Conservation (phyloP, 1,140 invertebrate genomes). For the Zeugodacus cucurbitae region DNA sequence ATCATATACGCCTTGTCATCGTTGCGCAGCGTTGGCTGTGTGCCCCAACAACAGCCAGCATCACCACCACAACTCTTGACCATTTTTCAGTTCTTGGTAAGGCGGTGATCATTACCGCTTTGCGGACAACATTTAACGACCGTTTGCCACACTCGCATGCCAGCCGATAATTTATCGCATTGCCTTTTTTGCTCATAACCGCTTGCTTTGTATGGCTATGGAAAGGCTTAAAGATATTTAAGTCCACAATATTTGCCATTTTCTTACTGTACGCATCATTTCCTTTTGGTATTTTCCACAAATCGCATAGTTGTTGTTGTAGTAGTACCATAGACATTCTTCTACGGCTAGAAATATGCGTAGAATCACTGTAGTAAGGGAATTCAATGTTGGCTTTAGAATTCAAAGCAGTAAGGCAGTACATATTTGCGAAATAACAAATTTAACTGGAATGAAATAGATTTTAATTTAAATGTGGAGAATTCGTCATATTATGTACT, state of each 20-base stretch:
- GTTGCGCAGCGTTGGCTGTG: not conserved
- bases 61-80: not conserved
- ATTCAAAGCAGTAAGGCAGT: too few relatives aligned
- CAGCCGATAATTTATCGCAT: conserved; percentile 36
- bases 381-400: too few relatives aligned
- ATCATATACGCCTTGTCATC: not conserved
- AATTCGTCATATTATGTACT: too few relatives aligned
- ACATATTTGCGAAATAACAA: too few relatives aligned
- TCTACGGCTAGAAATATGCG: not conserved
- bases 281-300: conserved; percentile 9
- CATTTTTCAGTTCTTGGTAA: conserved; percentile 11
- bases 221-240: not conserved
- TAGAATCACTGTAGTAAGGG: too few relatives aligned
- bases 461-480: too few relatives aligned
- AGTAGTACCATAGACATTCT: not conserved
- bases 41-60: not conserved
- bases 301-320: not conserved
- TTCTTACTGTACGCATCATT: not conserved
- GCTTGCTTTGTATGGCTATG: not conserved
- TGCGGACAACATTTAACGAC: conserved; percentile 32
- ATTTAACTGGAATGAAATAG: too few relatives aligned
- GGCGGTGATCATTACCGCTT: conserved; percentile 35
- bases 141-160: conserved; percentile 32
- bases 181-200: conserved; percentile 10
- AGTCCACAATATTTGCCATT: conserved; percentile 4